Evolutionary conservation across 2,797 vertebrate genomes (phyloP).

Genomic region (Silurus lanzhouensis): DNA sequence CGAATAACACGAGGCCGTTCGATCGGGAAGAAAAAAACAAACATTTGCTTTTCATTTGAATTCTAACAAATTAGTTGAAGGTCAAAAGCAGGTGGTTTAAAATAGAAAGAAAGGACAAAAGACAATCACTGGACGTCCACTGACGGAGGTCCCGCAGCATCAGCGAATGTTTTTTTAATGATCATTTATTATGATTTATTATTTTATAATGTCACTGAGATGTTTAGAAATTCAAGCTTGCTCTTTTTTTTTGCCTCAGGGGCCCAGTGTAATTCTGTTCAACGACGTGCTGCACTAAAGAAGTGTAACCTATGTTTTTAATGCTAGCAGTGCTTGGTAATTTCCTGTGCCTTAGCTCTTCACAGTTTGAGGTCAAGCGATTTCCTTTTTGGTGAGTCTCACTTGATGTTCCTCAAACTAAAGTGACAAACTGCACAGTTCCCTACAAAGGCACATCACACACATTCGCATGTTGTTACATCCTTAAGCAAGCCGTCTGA

Average conservation of each 20-base stretch:
- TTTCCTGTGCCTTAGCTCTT: conserved; percentile 60
- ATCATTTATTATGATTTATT: neutral
- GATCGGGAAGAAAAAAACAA: neutral
- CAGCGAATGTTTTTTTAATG: neutral
- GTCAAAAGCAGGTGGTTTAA: neutral
- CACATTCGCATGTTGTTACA: neutral
- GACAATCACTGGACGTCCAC: neutral
- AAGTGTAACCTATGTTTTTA: conserved; percentile 47
- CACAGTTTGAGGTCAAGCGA: conserved; percentile 60
- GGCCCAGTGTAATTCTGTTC: conserved; percentile 3
- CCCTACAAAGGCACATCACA: conserved; percentile 36
- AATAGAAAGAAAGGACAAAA: neutral
- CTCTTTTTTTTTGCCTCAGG: neutral
- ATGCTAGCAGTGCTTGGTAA: conserved; percentile 53
- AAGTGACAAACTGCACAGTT: conserved; percentile 54
- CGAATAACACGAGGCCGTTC: neutral
- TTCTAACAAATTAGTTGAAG: conserved; percentile 15
- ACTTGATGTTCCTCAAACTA: conserved; percentile 59
- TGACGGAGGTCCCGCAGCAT: neutral
- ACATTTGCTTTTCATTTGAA: conserved; percentile 27
- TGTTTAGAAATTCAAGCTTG: neutral
- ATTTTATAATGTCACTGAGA: neutral
- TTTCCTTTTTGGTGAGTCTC: conserved; percentile 61
- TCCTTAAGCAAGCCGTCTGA: conserved; percentile 31
- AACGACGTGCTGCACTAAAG: conserved; percentile 34